These are phyloP conservation scores for Papilio elwesi DNA, from an alignment of 2,888 invertebrate genomes.

Conservation along the genomic window DNA sequence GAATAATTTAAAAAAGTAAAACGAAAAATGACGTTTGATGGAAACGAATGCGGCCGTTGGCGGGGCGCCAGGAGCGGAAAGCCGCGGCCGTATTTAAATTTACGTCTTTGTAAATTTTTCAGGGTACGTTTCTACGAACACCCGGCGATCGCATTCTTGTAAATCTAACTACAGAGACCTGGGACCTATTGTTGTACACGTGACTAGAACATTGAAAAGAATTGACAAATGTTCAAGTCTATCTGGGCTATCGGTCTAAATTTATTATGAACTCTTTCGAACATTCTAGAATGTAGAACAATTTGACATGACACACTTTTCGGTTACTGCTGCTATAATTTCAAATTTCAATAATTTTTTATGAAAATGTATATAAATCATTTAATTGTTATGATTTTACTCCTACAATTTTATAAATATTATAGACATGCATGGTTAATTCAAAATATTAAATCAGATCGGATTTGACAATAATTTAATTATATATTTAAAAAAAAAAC, in stretches of 20 bases:
- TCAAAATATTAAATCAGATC: no score
- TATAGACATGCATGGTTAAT: no score
- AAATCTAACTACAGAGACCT: conserved; percentile 37
- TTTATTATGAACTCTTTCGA: conserved; percentile 17
- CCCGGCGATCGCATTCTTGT: conserved; percentile 32
- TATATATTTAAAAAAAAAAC: no score
- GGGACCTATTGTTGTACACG: conserved; percentile 43
- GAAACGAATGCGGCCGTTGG: conserved; percentile 72
- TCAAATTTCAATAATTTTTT: background rate
- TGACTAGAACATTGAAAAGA: conserved; percentile 14
- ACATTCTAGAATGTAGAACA: conserved; percentile 36
- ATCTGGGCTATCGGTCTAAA: conserved; percentile 4
- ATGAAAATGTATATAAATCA: no score
- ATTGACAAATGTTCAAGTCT: conserved; percentile 16
- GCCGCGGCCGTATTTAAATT: conserved; percentile 75
- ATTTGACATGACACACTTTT: conserved; percentile 12
- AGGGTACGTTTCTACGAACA: conserved; percentile 46
- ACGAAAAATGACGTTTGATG: conserved; percentile 65
- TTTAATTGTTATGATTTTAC: no score
- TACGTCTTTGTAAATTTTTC: conserved; percentile 63
- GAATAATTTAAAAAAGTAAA: conserved; percentile 59
- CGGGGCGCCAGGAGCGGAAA: conserved; percentile 63
- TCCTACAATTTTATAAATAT: no score
- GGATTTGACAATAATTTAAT: no score
- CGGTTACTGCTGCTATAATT: background rate